Evolutionary conservation across 2,113 vertebrate species (phyloP).

Genomic region (Scomber japonicus): DNA sequence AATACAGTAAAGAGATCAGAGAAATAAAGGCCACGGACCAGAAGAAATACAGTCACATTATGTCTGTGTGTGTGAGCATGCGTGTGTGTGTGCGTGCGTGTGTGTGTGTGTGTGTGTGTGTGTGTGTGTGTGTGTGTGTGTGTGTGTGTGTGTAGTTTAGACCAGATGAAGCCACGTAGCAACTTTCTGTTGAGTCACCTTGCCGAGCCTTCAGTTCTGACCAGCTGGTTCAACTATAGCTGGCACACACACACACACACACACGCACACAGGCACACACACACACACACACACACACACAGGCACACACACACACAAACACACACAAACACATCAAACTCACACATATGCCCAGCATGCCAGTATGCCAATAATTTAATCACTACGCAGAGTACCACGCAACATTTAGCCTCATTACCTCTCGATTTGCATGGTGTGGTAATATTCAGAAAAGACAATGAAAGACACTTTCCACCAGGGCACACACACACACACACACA

Average conservation of each 20-base stretch:
- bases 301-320: no score
- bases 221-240: neutral
- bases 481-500: neutral
- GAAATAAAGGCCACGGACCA: no score
- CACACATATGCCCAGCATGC: constrained; percentile 4
- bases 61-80: neutral
- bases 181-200: constrained; percentile 10
- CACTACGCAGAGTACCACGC: neutral
- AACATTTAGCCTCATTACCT: constrained; percentile 20
- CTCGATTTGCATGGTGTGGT: neutral
- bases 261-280: neutral
- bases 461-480: neutral
- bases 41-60: neutral
- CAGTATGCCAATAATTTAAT: no score
- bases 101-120: neutral
- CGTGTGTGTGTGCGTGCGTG: neutral
- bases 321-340: neutral
- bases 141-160: constrained; percentile 15
- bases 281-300: no score
- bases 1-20: no score
- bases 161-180: neutral
- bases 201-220: neutral
- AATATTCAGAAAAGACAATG: neutral
- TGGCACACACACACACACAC: neutral
- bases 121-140: neutral